A percentile compares a stretch with the other conserved stretches of the same genome.
phyloP scores from a whole-genome alignment of 2,113 vertebrate genomes.

The Propithecus coquereli region DNA sequence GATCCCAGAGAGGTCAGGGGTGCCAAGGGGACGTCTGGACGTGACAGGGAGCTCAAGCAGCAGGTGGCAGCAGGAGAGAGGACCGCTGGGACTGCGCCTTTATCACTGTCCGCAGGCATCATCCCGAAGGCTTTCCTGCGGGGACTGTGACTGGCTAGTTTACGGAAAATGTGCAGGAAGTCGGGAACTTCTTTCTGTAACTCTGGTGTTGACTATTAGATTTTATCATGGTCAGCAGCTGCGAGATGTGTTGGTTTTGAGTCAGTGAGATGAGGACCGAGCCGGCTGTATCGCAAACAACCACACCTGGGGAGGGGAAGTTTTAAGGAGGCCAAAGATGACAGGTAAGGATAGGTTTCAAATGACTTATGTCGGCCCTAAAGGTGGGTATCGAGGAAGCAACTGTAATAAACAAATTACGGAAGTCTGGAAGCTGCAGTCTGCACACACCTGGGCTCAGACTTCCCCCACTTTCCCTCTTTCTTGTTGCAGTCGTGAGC shows the following conservation, averaged over 20 bases:
- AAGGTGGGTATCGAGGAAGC: not conserved
- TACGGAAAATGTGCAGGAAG: not conserved
- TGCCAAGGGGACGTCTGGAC: not conserved
- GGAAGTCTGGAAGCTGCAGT: not conserved
- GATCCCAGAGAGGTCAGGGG: not conserved
- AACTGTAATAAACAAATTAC: not conserved
- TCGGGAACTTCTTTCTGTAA: not conserved
- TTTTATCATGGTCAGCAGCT: not conserved
- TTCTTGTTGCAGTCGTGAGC: not conserved
- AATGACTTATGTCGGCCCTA: not conserved
- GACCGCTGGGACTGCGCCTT: not conserved
- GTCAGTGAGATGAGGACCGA: not conserved
- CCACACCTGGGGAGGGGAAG: not conserved
- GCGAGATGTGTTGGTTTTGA: not conserved
- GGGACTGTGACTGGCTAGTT: not conserved
- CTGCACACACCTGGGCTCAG: not conserved
- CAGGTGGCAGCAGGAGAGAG: not conserved
- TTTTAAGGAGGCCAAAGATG: not conserved
- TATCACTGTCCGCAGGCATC: not conserved
- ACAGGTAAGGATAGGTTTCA: not conserved
- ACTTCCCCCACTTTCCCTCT: not conserved
- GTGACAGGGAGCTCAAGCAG: not conserved
- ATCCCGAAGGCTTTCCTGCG: not conserved
- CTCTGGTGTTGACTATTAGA: not conserved
- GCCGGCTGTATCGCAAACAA: not conserved